Conservation (phyloP, 2,888 invertebrate genomes). For the Agrochola lota region DNA sequence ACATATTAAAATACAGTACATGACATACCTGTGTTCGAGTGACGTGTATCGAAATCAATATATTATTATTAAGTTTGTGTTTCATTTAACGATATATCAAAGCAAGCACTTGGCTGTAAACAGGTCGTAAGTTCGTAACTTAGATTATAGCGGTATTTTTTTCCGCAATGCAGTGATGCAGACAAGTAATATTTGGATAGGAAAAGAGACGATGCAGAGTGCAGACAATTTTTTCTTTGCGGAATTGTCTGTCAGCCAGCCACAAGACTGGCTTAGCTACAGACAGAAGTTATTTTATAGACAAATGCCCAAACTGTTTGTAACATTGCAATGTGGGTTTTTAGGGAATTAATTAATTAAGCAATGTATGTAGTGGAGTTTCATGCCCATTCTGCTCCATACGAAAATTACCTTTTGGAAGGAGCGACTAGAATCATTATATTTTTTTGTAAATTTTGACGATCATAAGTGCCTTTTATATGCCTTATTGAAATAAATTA, state of each 20-base stretch:
- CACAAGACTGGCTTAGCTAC: background rate
- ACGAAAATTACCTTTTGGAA: too few species aligned
- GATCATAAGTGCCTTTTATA: too few species aligned
- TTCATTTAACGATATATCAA: slow-evolving; percentile 29
- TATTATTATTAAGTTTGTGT: slow-evolving; percentile 12
- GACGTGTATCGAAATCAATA: slow-evolving; percentile 18
- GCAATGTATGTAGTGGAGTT: background rate
- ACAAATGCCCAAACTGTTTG: background rate
- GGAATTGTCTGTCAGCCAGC: background rate
- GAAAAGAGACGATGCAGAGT: background rate
- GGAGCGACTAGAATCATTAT: too few species aligned
- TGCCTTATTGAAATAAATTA: too few species aligned
- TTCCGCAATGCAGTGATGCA: slow-evolving; percentile 45
- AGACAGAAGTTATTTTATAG: background rate
- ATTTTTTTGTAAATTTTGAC: too few species aligned
- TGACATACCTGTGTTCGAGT: slow-evolving; percentile 25
- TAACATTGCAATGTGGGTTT: background rate
- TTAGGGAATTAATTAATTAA: slow-evolving; percentile 7
- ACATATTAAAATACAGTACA: slow-evolving; percentile 41
- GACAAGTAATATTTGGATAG: slow-evolving; percentile 11
- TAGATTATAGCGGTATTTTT: slow-evolving; percentile 37
- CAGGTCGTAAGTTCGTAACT: slow-evolving; percentile 15
- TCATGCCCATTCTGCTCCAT: too few species aligned
- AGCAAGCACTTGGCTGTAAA: slow-evolving; percentile 29
- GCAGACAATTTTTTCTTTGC: background rate